Conservation (phyloP, 2,797 vertebrate genomes). For the Psittacula echo region DNA sequence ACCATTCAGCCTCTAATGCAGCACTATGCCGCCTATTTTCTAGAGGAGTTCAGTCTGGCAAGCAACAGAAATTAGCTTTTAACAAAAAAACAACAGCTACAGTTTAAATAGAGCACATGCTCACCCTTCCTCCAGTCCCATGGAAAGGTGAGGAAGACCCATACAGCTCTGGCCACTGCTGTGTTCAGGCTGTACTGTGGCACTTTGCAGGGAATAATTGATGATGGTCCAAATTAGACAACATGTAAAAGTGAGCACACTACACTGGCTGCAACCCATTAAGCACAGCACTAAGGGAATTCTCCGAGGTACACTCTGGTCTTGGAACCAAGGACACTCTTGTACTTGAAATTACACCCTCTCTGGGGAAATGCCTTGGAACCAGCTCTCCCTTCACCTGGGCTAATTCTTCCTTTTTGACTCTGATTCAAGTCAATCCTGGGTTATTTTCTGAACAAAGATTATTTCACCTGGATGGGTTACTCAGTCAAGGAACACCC, state of each 20-base stretch:
- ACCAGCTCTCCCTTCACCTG: neutral
- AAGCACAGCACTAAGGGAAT: neutral
- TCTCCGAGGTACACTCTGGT: neutral
- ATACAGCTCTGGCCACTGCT: neutral
- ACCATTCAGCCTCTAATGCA: neutral
- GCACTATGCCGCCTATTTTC: neutral
- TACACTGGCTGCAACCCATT: neutral
- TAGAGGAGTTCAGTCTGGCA: neutral
- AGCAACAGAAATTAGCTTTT: neutral
- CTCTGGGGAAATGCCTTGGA: neutral
- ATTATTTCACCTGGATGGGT: neutral
- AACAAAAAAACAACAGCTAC: neutral
- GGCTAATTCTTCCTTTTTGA: neutral
- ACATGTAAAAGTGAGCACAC: neutral
- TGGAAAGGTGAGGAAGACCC: neutral
- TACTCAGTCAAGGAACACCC: neutral
- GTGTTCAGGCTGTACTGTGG: neutral
- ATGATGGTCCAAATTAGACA: neutral
- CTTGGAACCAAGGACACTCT: neutral
- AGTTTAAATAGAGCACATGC: neutral
- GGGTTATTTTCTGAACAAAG: neutral
- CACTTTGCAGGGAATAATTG: neutral
- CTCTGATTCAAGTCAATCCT: neutral
- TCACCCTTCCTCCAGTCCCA: neutral
- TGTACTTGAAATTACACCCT: neutral